Base-by-base conservation (phyloP, 2,888 invertebrate species). In the Drosophila phalerata region DNA sequence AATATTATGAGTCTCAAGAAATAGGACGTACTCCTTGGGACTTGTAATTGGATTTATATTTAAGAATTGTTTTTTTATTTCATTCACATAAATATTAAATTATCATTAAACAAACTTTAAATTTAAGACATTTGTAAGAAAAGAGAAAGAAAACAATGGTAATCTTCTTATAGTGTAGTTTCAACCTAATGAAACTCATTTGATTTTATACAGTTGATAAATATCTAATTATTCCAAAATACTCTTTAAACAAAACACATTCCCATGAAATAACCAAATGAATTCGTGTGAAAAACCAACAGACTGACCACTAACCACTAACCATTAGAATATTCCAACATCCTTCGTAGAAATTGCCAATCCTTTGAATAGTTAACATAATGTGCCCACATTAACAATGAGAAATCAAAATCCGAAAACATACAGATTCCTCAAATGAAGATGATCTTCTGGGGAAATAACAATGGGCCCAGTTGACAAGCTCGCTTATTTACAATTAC, bases 341-440 rank as follows among this genome's bases (percentile, higher is more conserved):
- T 77, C 79, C 86, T 87, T 78, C 79, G 65, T 72, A 68, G 83
- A 73, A 87, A 83, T 68, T 28, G 77, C 81, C 82, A 88, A 86
- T 83, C 86, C 83, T 86, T 56, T 76, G 57, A 58, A 48, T 25
- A 48, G 56, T 61, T 49, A 58, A 73, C 74, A 87, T 87, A 87
- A 87, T 87, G 85, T 88, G 80, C 87, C 87, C 88, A 88, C 88
- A 87, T 87, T 88, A 86, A 78, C 82, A 68, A 56, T 28, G 38
- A n/a, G 37, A 38, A 28, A 55, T 48, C 52, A 45, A 30, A 58
- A 48, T 68, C 40, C 10, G 11, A 34, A 5, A 37, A 37, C 25
- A 10, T 37, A 28, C 70, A 38, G 15, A 28, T 53, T 25, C n/a
- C 17, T 17, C 6, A 40, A 70, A 42, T 73, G 32, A 61, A 73